Evolutionary conservation across 1,140 invertebrate species (phyloP).

Genomic region (Drosophila sproati): DNA sequence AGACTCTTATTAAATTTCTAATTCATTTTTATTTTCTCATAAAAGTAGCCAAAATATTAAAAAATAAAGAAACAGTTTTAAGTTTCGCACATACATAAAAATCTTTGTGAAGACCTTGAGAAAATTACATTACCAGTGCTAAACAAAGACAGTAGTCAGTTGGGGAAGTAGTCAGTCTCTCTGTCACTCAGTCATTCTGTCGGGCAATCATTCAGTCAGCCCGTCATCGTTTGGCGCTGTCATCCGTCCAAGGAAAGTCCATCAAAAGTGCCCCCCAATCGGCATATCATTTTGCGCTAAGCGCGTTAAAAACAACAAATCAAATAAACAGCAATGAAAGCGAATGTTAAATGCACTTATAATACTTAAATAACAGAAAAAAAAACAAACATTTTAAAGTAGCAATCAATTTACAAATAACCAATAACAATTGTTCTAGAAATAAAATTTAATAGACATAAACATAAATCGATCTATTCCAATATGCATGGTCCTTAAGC

Average conservation of each 20-base stretch:
- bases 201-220: constrained; percentile 15
- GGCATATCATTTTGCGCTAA: constrained; percentile 33
- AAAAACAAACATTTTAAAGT: neutral
- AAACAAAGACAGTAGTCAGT: constrained; percentile 1
- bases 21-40: no score
- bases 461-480: no score
- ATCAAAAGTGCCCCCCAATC: constrained; percentile 51
- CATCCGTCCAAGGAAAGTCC: constrained; percentile 50
- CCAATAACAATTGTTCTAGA: neutral
- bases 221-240: constrained; percentile 7
- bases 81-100: no score
- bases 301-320: constrained; percentile 37
- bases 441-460: neutral
- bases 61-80: neutral
- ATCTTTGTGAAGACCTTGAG: neutral
- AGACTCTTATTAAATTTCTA: no score
- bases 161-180: constrained; percentile 15
- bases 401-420: neutral
- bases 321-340: neutral
- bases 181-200: constrained; percentile 21
- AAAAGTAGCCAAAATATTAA: no score
- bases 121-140: neutral
- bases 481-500: neutral
- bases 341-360: neutral
- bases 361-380: neutral